phyloP scores from a whole-genome alignment of 2,888 invertebrate species.

The Amphipoea lucens region DNA sequence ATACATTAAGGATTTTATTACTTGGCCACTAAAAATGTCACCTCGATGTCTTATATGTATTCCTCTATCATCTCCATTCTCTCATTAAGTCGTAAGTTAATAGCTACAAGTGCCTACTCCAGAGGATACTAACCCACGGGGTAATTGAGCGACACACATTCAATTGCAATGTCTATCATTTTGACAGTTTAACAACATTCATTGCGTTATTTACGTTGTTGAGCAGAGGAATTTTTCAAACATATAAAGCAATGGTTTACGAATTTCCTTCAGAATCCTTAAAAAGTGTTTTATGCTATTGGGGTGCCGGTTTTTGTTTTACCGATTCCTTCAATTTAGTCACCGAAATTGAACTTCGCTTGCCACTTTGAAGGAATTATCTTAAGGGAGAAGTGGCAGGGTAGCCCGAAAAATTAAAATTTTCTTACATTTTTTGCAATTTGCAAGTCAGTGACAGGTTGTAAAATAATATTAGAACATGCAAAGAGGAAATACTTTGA shows the following conservation, averaged over 20 bases:
- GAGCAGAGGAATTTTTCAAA: too few species aligned
- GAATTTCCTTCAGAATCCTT: background rate
- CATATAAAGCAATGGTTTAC: background rate
- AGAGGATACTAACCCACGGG: background rate
- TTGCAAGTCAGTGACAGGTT: too few species aligned
- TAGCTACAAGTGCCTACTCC: background rate
- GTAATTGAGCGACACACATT: background rate
- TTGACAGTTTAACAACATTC: background rate
- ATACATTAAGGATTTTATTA: constrained; percentile 55
- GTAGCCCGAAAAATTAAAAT: background rate
- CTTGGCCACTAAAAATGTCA: background rate
- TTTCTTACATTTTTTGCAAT: background rate
- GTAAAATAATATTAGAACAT: too few species aligned
- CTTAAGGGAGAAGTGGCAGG: too few species aligned
- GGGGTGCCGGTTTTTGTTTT: background rate
- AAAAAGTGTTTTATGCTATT: too few species aligned
- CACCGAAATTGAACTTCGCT: too few species aligned
- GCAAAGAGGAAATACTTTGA: too few species aligned
- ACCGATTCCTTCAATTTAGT: too few species aligned
- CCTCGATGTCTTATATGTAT: background rate
- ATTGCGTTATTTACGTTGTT: too few species aligned
- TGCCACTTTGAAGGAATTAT: too few species aligned
- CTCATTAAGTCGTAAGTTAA: background rate
- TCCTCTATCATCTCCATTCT: background rate
- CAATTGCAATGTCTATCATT: too few species aligned